These are phyloP conservation scores for Limulus polyphemus DNA, from an alignment of 2,888 invertebrate species.

Conservation along the genomic window DNA sequence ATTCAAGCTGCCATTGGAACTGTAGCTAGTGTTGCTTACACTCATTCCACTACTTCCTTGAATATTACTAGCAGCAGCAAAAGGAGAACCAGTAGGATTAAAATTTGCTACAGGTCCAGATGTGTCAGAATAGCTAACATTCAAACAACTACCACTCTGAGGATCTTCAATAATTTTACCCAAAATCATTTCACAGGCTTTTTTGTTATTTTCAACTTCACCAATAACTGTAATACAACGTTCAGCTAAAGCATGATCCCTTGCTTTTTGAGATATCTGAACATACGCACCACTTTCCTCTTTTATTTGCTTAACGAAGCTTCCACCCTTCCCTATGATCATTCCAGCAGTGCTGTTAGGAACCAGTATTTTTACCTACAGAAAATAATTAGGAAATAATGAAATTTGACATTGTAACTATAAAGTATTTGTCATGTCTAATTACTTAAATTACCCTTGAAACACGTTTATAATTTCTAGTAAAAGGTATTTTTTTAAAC, in stretches of 20 bases:
- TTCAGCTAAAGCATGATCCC: conserved; percentile 70
- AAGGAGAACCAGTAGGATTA: conserved; percentile 93
- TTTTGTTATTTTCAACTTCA: conserved; percentile 81
- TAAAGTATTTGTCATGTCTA: too few species aligned
- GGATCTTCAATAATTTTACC: conserved; percentile 96
- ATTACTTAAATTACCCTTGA: too few species aligned
- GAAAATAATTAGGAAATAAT: conserved; percentile 11
- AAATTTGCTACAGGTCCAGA: conserved; percentile 89
- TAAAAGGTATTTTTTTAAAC: too few species aligned
- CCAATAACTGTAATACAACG: conserved; percentile 89
- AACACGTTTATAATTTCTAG: too few species aligned
- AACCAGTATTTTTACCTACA: conserved; percentile 76
- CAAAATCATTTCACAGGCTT: conserved; percentile 83
- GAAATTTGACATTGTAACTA: too few species aligned
- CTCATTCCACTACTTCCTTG: conserved; percentile 24
- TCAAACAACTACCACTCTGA: conserved; percentile 85
- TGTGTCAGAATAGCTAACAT: conserved; percentile 92
- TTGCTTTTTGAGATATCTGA: conserved; percentile 92
- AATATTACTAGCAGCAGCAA: conserved; percentile 46
- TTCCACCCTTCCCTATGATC: conserved; percentile 94
- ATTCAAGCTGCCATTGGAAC: conserved; percentile 29
- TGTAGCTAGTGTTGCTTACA: conserved; percentile 29
- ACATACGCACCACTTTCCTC: conserved; percentile 89
- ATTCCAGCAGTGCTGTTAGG: conserved; percentile 94
- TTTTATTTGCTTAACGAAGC: conserved; percentile 89